Evolutionary conservation across 2,797 vertebrate genomes (phyloP), one percentile per base, ranked within the genome.

Genomic region (Sebastes dallii): DNA sequence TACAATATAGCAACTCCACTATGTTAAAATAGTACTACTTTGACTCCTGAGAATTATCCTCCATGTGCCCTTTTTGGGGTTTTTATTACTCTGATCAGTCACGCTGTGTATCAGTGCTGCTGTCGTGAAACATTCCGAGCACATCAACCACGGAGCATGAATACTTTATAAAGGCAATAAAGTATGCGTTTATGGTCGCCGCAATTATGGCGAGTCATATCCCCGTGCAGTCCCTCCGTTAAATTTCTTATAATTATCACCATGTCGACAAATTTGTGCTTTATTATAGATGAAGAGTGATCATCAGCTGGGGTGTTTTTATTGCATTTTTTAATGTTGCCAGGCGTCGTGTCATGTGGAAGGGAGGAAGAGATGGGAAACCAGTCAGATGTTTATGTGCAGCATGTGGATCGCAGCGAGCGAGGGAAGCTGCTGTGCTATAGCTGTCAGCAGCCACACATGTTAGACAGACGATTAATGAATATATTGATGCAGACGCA

Each of bases 91-190:
- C 60, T 68, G 88, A 89, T 93, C 86, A 76, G 86, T 94, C 90
- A 86, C 27, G 36, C 65, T 64, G 86, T 80, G 83, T 67, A 64
- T 88, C 85, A 70, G 78, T 16, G 67, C 76, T 27, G 79, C 85
- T 86, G 86, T 92, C 83, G 69, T 90, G 89, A 94, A 92, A 90
- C 88, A 80, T 84, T 91, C 85, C 27, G 77, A 87, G 82, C 84
- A 89, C 90, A 93, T 95, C 90, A 91, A 85, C 85, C 87, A 90
- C 58, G 34, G 80, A 59, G 82, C 90, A 95, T 95, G 89, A 95
- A 95, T 94, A 91, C 91, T 95, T 95, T 94, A 95, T 95, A 93
- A 93, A 89, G 90, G 91, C 86, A 89, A 93, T 96, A 95, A 95
- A 95, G 88, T 85, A 88, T 87, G 79, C 82, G 75, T 95, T 95